These are phyloP conservation scores for Microcebus jonahi DNA, from an alignment of 2,113 vertebrate species.

Conservation along the genomic window DNA sequence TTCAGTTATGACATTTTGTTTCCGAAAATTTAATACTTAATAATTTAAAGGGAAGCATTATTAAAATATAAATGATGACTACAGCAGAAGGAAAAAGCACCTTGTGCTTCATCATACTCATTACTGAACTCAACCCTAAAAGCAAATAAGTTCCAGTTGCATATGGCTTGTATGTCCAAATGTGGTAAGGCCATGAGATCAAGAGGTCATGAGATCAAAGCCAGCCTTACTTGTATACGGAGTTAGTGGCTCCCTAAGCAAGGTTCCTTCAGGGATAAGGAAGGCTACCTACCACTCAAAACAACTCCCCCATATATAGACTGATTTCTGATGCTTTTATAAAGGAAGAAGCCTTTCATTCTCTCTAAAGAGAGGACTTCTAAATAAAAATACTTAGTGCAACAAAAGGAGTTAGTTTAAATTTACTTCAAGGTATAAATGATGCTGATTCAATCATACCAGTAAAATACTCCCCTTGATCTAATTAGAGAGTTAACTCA, in stretches of 20 bases:
- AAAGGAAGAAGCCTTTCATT: background rate
- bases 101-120: background rate
- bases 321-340: background rate
- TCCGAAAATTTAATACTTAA: conserved; percentile 42
- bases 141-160: background rate
- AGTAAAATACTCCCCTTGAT: background rate
- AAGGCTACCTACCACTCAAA: background rate
- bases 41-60: conserved; percentile 43
- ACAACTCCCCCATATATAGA: background rate
- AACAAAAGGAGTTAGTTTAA: background rate
- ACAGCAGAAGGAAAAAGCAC: background rate
- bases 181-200: background rate
- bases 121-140: background rate
- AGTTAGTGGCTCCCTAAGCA: background rate
- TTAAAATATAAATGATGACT: background rate
- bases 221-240: background rate
- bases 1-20: conserved; percentile 65
- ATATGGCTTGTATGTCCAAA: background rate
- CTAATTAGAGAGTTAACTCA: background rate
- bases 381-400: background rate
- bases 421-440: background rate
- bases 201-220: background rate
- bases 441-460: background rate
- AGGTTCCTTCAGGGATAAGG: background rate
- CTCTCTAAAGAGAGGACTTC: background rate